Evolutionary conservation across 2,797 vertebrate genomes (phyloP).

Genomic region (Rhinogobio ventralis): DNA sequence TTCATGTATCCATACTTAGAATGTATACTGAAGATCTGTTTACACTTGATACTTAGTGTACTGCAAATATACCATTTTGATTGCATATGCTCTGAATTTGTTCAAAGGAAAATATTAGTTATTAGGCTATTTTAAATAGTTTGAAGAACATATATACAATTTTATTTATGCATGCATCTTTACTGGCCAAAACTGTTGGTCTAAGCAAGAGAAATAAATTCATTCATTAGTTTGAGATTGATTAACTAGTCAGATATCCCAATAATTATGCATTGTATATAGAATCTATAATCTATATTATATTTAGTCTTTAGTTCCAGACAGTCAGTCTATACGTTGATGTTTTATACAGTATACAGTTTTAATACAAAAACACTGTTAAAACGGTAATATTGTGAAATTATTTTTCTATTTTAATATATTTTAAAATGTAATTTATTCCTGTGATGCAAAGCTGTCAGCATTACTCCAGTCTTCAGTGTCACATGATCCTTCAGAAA

Average conservation of each 20-base stretch:
- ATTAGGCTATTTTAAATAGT: constrained; percentile 10
- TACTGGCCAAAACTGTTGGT: neutral
- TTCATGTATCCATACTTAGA: constrained; percentile 50
- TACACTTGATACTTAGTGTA: constrained; percentile 42
- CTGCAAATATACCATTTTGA: constrained; percentile 41
- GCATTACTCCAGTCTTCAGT: neutral
- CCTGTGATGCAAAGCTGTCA: neutral
- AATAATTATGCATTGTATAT: neutral
- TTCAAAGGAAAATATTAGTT: constrained; percentile 22
- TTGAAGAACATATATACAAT: neutral
- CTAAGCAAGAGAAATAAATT: neutral
- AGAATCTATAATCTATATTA: neutral
- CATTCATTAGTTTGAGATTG: neutral
- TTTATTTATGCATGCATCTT: neutral
- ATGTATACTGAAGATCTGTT: constrained; percentile 46
- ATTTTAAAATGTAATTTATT: neutral
- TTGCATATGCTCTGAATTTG: constrained; percentile 27
- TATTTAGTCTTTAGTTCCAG: neutral
- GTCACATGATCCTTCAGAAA: neutral
- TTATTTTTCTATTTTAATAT: neutral
- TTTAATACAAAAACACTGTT: neutral
- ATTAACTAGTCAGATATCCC: neutral
- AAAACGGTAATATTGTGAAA: neutral
- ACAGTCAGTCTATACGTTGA: neutral
- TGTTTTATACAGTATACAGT: neutral